Conservation (phyloP, 2,113 vertebrate genomes). For the Girardinichthys multiradiatus region DNA sequence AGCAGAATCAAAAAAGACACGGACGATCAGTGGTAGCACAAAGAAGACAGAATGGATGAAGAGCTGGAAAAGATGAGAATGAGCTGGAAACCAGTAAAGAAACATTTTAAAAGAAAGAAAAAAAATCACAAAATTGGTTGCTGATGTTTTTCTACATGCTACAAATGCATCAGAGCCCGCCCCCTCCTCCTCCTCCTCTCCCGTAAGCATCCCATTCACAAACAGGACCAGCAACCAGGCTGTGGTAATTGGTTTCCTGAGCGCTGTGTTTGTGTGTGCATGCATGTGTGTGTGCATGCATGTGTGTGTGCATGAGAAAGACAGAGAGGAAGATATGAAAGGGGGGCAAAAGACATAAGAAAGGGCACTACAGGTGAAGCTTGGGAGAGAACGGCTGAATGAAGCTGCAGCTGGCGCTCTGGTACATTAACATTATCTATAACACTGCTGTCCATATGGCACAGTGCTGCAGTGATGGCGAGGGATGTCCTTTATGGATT, state of each 20-base stretch:
- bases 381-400: constrained; percentile 36
- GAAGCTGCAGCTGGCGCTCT: constrained; percentile 36
- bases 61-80: constrained; percentile 1
- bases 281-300: constrained; percentile 15
- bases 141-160: constrained; percentile 39
- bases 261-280: constrained; percentile 36
- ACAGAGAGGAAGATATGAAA: constrained; percentile 13
- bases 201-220: constrained; percentile 76
- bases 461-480: constrained; percentile 8
- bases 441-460: not conserved
- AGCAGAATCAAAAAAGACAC: constrained; percentile 17
- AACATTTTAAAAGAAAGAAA: not conserved
- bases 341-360: not conserved
- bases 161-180: constrained; percentile 45
- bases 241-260: constrained; percentile 68
- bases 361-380: constrained; percentile 15
- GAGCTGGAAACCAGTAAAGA: constrained; percentile 1
- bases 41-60: not conserved
- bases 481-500: not conserved
- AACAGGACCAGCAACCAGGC: constrained; percentile 66
- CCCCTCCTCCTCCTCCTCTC: constrained; percentile 32
- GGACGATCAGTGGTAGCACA: constrained; percentile 28
- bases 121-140: constrained; percentile 22
- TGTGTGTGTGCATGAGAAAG: constrained; percentile 34
- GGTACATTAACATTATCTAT: constrained; percentile 7